Base-by-base conservation (phyloP, 2,113 vertebrate species). In the Alosa alosa region DNA sequence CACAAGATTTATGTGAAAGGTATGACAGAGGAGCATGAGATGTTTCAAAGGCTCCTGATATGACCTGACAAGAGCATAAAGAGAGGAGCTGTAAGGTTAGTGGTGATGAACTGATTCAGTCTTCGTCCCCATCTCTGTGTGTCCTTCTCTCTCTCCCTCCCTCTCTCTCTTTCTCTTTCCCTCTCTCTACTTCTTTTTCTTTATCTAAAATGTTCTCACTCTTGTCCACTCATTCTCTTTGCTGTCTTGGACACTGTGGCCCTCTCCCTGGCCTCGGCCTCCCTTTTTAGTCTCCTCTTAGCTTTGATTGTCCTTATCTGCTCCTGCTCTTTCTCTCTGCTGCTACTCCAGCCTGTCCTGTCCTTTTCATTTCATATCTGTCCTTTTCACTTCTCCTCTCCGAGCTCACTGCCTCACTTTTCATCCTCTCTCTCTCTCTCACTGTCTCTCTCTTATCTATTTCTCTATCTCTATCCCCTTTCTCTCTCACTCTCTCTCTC, bases 361-460 rank as follows among this genome's bases (percentile, higher is more conserved):
- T 64, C 57, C 64, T 31, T 72, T 72, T 72, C 60, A 7, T 64
- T 64, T 64, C 64, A 72, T 72, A 72, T 31, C 64, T 72, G 64
- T 72, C 25, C 22, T 36, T 36, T 72, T 72, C 64, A 72, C 64
- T 68, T 25, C 31, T 11, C 25, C 13, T 72, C 64, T 72, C 64
- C 64, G 36, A 36, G 22, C 25, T 72, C 64, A 68, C 52, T 55
- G 15, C 52, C 52, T 55, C 52, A 15, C 52, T 17, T 18, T 18
- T 55, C 52, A 55, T 55, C 15, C 17, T 55, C 52, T 55, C 50
- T 52, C 15, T 17, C 10, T 52, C 15, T 52, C 50, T 52, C 15
- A 0, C 50, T 52, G 8, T 52, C 50, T 52, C 9, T 52, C 11
- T 52, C 15, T 18, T 2, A 8, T 52, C 50, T 17, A 18, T 52